These are phyloP conservation scores for Cottoperca gobio DNA, from an alignment of 2,797 vertebrate genomes.

Conservation along the genomic window DNA sequence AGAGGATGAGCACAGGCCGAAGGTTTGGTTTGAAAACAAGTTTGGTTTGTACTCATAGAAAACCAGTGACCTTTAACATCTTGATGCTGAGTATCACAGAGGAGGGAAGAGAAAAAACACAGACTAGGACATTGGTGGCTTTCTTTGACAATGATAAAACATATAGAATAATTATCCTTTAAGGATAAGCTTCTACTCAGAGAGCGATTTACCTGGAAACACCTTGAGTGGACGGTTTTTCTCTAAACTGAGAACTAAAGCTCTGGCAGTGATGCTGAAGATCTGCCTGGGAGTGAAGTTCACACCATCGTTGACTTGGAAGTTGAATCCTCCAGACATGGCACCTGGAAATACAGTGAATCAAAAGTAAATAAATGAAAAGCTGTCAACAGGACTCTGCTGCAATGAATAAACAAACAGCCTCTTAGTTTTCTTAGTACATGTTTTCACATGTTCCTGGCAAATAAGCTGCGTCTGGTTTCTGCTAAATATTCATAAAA, in stretches of 20 bases:
- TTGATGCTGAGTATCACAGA: background rate
- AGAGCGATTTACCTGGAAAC: constrained; percentile 83
- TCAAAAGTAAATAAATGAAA: background rate
- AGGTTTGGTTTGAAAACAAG: background rate
- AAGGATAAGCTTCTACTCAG: background rate
- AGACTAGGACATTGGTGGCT: background rate
- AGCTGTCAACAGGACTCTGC: background rate
- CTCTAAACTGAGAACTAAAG: constrained; percentile 86
- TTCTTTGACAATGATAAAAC: background rate
- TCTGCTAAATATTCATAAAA: constrained; percentile 28
- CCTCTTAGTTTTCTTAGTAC: background rate
- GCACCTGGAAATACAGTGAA: constrained; percentile 79
- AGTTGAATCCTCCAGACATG: constrained; percentile 92
- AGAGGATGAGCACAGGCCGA: background rate
- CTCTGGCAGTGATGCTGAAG: constrained; percentile 90
- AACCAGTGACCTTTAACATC: background rate
- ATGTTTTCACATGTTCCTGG: constrained; percentile 13
- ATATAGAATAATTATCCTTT: background rate
- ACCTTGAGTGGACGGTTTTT: constrained; percentile 86
- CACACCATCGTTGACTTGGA: constrained; percentile 93
- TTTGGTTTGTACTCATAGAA: background rate
- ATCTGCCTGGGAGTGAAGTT: constrained; percentile 91
- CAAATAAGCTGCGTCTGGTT: background rate
- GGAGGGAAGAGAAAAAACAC: background rate
- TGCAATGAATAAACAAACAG: background rate